A percentile compares a stretch with the other conserved stretches of the same genome.
Evolutionary conservation across 1,140 invertebrate genomes (phyloP).

Genomic region (Diprion similis): DNA sequence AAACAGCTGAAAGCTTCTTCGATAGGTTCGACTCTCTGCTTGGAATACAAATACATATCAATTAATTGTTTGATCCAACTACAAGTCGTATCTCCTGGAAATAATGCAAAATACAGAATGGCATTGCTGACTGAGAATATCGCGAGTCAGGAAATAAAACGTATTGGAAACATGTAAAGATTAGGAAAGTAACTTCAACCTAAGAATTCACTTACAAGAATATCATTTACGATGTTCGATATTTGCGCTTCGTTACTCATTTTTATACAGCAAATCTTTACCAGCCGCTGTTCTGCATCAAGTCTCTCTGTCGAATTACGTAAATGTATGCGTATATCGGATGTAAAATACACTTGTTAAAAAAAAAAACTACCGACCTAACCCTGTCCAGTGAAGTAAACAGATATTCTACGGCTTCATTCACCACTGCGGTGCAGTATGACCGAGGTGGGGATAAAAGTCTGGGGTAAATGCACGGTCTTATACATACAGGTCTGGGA

Average conservation of each 20-base stretch:
- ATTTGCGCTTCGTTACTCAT: conserved; percentile 68
- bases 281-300: no score
- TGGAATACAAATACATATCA: conserved; percentile 30
- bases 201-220: conserved; percentile 64
- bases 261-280: conserved; percentile 27
- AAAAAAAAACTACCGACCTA: no score
- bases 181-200: conserved; percentile 6
- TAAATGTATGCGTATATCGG: no score
- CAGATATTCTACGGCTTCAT: no score
- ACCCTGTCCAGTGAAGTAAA: no score
- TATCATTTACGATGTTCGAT: conserved; percentile 69
- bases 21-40: conserved; percentile 79
- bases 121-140: not conserved
- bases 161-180: conserved; percentile 14
- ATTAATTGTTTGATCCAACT: not conserved
- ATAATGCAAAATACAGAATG: not conserved
- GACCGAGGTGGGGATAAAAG: no score
- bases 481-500: no score
- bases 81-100: conserved; percentile 11
- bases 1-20: conserved; percentile 89
- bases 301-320: no score
- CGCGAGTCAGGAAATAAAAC: conserved; percentile 16
- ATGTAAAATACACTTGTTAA: no score
- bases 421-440: no score
- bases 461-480: no score